phyloP scores from a whole-genome alignment of 2,797 vertebrate genomes.

The Falco rusticolus region DNA sequence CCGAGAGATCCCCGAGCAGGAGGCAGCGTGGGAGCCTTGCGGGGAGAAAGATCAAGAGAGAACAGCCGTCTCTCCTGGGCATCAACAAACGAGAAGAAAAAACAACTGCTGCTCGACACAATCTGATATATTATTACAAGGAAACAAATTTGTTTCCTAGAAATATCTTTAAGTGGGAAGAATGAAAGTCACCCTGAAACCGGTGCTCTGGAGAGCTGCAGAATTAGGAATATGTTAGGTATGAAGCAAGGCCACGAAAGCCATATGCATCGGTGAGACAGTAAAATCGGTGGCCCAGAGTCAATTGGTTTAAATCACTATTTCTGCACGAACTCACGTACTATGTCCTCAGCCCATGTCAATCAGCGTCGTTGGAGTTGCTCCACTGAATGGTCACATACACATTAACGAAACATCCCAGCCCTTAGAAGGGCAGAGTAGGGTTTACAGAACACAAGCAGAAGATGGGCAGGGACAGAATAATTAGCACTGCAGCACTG shows the following conservation, averaged over 20 bases:
- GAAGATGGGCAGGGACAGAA: neutral
- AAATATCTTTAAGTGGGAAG: neutral
- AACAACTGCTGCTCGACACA: neutral
- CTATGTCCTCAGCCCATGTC: neutral
- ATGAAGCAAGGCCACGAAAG: neutral
- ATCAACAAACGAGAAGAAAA: neutral
- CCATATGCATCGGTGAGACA: accelerated
- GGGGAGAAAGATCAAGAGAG: neutral
- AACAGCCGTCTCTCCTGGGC: neutral
- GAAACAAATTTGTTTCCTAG: neutral
- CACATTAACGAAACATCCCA: neutral
- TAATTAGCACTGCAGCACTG: neutral
- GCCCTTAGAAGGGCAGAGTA: neutral
- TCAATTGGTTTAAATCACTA: neutral
- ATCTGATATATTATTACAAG: neutral
- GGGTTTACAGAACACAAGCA: neutral
- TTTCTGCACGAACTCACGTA: accelerated
- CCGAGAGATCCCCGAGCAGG: neutral
- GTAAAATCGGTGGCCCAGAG: neutral
- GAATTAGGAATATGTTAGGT: neutral
- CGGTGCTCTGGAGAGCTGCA: neutral
- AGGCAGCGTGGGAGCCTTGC: neutral
- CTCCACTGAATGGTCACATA: neutral
- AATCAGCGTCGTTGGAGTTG: neutral
- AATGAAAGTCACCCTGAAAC: neutral